Base-by-base conservation (phyloP, 2,888 invertebrate species). In the Cyrtodaria siliqua region DNA sequence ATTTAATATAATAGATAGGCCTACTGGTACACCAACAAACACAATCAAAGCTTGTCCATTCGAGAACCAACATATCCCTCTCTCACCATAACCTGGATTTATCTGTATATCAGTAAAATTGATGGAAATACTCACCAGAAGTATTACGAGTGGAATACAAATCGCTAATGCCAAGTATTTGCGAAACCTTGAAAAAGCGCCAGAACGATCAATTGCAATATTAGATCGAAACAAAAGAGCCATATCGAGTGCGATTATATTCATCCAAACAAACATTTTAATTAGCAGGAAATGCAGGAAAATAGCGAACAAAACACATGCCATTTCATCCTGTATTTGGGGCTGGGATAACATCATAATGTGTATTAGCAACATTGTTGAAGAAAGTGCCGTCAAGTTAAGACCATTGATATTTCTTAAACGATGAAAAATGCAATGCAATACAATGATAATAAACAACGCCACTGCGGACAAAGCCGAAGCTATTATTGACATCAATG, bases 201-300 rank as follows among this genome's bases (percentile, higher is more conserved):
- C 53, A 18, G 20, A 33, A 18, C 42, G 23, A 18, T 53, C 9
- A 0, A 49, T n/a, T 27, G 49, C 18, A 4, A 33, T n/a, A 29
- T 64, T 63, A 1, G 57, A 12, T 23, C 38, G 1, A 38, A 75
- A 64, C 29, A 53, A 53, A 9, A 62, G 18, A 2, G 74, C 44
- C 64, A 75, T 64, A 42, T 75, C 74, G 27, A 47, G 27, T 4
- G 69, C 74, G n/a, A 75, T 75, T 16, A 68, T 55, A 38, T 57
- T 64, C 49, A 63, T 59, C 74, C 74, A 75, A 12, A 38, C 53
- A 40, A 75, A 75, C 44, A 55, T 64, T 2, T 38, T 33, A 9
- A 75, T n/a, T 4, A 68, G 23, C 18, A 63, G 9, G 18, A 59
- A 57, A 29, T 75, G 69, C 18, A 69, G 53, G 2, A 23, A 18